Evolutionary conservation across 1,140 invertebrate species (phyloP).

Genomic region (Trichonephila clavipes): DNA sequence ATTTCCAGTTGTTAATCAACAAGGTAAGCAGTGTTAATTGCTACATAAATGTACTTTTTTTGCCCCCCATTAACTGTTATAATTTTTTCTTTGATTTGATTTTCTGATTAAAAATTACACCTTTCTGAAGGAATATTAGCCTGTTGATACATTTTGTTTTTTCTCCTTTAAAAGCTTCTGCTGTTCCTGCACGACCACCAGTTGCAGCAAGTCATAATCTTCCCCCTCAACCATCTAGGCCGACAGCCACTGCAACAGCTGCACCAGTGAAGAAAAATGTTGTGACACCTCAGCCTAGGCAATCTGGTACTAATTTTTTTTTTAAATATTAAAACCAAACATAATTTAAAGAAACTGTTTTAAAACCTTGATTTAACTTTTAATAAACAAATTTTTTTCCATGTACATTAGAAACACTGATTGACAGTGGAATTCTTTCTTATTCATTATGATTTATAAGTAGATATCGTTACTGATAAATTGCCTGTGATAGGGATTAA

Average conservation of each 20-base stretch:
- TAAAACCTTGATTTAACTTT: no score
- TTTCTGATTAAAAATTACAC: neutral
- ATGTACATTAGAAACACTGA: no score
- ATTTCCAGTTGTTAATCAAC: conserved; percentile 64
- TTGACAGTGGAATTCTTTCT: no score
- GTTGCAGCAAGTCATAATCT: conserved; percentile 79
- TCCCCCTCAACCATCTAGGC: conserved; percentile 81
- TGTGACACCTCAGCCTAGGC: conserved; percentile 63
- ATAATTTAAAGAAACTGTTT: no score
- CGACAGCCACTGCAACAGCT: conserved; percentile 80
- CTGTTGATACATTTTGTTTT: neutral
- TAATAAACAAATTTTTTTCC: no score
- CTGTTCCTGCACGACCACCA: conserved; percentile 68
- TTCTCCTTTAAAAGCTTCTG: neutral
- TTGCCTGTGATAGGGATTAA: no score
- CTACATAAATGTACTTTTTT: no score
- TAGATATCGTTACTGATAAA: no score
- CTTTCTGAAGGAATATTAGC: neutral
- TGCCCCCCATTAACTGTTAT: no score
- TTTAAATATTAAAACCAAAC: neutral
- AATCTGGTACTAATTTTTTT: conserved; percentile 32
- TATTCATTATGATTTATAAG: no score
- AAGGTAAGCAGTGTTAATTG: conserved; percentile 1
- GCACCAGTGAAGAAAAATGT: conserved; percentile 79
- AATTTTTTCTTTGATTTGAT: no score